Evolutionary conservation across 2,888 invertebrate species (phyloP), one percentile per base, ranked within the genome.

Genomic region (Drosophila pegasa): DNA sequence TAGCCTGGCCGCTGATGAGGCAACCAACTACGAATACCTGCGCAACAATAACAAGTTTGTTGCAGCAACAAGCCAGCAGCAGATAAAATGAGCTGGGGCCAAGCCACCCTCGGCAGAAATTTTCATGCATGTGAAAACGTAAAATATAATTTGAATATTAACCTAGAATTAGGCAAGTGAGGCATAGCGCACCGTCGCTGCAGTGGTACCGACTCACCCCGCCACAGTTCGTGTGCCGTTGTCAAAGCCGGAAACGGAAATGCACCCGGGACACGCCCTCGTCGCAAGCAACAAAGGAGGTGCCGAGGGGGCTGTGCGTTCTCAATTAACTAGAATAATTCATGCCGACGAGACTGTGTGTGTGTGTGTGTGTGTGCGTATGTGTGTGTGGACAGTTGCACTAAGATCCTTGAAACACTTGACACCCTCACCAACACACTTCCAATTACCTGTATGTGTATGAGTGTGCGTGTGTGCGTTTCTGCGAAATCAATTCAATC

Each of bases 111-210:
- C 55, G 9, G 27, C 18, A 12, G 54, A 48, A 45, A 63, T 70
- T 66, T 62, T 12, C 58, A 67, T 56, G 56, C 62, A 56, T 57
- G 60, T 66, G 71, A 54, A 57, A 75, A 74, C 66, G 68, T 64
- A 51, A 79, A 78, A 70, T 72, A 76, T 72, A 78, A 84, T 84
- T 84, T 84, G 78, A 85, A 87, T 87, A 84, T 87, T 80, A 78
- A 80, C 81, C 74, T 71, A 67, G 75, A 84, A 87, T 87, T 85
- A 78, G 78, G 71, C 81, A 78, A 80, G 72, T 87, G 77, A 81
- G 71, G 76, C 86, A 84, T 80, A 80, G 61, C 41, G 73, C 80
- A 71, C 77, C 31, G 41, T 41, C 20, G 62, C 12, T 18, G 54
- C 38, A 37, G 31, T 45, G 56, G 72, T 40, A 38, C 33, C 40